phyloP scores from a whole-genome alignment of 1,140 invertebrate genomes.

The Zaprionus kolodkinae region DNA sequence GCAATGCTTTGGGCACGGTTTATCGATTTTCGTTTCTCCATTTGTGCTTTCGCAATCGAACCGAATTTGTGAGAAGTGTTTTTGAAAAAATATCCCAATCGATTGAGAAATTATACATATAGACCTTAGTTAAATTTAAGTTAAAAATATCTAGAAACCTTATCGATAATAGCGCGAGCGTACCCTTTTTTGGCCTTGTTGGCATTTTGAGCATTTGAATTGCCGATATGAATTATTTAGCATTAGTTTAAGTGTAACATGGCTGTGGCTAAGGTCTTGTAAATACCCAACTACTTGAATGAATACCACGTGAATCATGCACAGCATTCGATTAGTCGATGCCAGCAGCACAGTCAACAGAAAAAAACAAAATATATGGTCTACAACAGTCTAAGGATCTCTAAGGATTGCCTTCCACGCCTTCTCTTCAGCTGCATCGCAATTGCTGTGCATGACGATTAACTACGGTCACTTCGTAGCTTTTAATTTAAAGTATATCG shows the following conservation, averaged over 20 bases:
- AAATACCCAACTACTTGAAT: slow-evolving; percentile 16
- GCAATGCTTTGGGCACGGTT: slow-evolving; percentile 72
- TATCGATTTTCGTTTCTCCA: slow-evolving; percentile 50
- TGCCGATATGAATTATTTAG: background rate
- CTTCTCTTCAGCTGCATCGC: slow-evolving; percentile 4
- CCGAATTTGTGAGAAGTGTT: slow-evolving; percentile 10
- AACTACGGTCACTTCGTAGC: slow-evolving; percentile 49
- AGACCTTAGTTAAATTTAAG: slow-evolving; percentile 5
- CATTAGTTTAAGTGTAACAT: slow-evolving; percentile 21
- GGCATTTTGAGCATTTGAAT: slow-evolving; percentile 47
- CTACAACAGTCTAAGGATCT: slow-evolving; percentile 1
- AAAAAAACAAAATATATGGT: background rate
- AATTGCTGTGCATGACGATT: slow-evolving; percentile 47
- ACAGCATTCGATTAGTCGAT: slow-evolving; percentile 38
- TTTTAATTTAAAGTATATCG: slow-evolving; percentile 36
- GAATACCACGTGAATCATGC: slow-evolving; percentile 44
- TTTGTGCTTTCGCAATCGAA: slow-evolving; percentile 33
- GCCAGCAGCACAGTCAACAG: slow-evolving; percentile 1
- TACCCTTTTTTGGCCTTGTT: slow-evolving; percentile 13
- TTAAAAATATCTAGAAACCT: background rate
- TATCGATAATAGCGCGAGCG: background rate
- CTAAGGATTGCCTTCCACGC: background rate
- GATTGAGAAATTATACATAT: slow-evolving; percentile 14
- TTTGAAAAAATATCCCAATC: background rate
- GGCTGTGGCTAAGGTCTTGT: slow-evolving; percentile 6